A percentile compares a stretch with the other conserved stretches of the same genome.
phyloP scores from a whole-genome alignment of 35 echinoderm and acorn worm species.

The Amphiura filiformis region DNA sequence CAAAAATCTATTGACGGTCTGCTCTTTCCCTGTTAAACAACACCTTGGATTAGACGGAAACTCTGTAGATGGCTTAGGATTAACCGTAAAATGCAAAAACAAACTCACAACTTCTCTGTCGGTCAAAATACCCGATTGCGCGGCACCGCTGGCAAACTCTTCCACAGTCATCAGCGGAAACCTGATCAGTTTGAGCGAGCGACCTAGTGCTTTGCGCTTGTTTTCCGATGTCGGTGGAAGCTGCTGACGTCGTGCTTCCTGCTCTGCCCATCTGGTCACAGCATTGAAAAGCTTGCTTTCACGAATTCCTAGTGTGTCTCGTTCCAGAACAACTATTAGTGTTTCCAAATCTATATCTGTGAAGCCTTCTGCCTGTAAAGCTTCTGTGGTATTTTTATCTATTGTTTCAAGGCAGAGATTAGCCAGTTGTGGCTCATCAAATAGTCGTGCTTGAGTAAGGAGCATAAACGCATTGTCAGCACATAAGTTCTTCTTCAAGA shows the following conservation, averaged over 20 bases:
- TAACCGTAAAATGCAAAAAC: constrained; percentile 96
- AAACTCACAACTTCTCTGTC: constrained; percentile 96
- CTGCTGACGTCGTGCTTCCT: constrained; percentile 70
- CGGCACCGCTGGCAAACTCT: constrained; percentile 92
- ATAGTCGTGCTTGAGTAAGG: constrained; percentile 95
- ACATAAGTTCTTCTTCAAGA: constrained; percentile 90
- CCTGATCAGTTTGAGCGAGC: constrained; percentile 80
- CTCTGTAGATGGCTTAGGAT: constrained; percentile 88
- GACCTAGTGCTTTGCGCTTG: constrained; percentile 71
- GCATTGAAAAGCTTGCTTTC: constrained; percentile 94
- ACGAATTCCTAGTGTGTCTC: constrained; percentile 90
- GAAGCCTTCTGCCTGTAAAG: constrained; percentile 86
- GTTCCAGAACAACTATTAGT: constrained; percentile 79
- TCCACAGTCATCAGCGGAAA: constrained; percentile 98
- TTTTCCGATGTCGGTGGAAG: constrained; percentile 76
- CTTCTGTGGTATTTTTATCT: constrained; percentile 92
- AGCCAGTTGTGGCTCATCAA: constrained; percentile 96
- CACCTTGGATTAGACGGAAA: constrained; percentile 92
- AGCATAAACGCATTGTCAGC: constrained; percentile 90
- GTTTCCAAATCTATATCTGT: constrained; percentile 95
- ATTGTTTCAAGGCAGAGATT: constrained; percentile 94
- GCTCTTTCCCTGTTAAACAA: constrained; percentile 98
- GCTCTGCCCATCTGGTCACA: constrained; percentile 78
- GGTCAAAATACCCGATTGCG: constrained; percentile 85
- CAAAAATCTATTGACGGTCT: constrained; percentile 74